Evolutionary conservation across 2,113 vertebrate genomes (phyloP).

Genomic region (Arothron firmamentum): DNA sequence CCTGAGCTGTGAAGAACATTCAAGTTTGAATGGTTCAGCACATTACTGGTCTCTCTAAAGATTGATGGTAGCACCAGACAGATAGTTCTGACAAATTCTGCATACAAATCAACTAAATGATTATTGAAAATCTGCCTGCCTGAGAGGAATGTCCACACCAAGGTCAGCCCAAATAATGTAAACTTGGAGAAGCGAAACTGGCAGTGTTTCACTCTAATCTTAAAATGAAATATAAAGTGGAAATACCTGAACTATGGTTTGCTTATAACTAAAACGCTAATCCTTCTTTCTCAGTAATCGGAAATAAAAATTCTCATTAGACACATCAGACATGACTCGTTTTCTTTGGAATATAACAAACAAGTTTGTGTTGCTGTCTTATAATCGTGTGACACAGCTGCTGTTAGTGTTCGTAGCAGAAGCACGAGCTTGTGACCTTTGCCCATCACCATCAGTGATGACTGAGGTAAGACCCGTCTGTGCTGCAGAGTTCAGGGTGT

Average conservation of each 20-base stretch:
- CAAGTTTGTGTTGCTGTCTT: slow-evolving; percentile 26
- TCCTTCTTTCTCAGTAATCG: neutral
- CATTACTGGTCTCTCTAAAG: neutral
- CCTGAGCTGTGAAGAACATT: neutral
- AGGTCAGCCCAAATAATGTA: neutral
- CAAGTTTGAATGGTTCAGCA: neutral
- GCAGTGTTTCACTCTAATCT: neutral
- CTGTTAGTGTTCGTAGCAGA: slow-evolving; percentile 6
- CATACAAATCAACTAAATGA: neutral
- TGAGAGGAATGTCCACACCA: neutral
- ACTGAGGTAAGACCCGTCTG: slow-evolving; percentile 2
- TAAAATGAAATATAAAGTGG: neutral
- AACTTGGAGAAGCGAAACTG: neutral
- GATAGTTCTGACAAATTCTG: neutral
- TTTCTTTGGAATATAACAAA: neutral
- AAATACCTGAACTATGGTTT: neutral
- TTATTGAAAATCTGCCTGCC: neutral
- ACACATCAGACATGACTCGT: neutral
- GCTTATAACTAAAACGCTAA: neutral
- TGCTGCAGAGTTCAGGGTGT: neutral
- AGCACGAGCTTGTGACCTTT: slow-evolving; percentile 27
- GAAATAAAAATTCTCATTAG: no score
- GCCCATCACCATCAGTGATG: slow-evolving; percentile 17
- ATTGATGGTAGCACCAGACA: neutral
- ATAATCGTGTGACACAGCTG: slow-evolving; percentile 38